Base-by-base conservation (phyloP, 2,113 vertebrate species). In the Pollachius pollachius region DNA sequence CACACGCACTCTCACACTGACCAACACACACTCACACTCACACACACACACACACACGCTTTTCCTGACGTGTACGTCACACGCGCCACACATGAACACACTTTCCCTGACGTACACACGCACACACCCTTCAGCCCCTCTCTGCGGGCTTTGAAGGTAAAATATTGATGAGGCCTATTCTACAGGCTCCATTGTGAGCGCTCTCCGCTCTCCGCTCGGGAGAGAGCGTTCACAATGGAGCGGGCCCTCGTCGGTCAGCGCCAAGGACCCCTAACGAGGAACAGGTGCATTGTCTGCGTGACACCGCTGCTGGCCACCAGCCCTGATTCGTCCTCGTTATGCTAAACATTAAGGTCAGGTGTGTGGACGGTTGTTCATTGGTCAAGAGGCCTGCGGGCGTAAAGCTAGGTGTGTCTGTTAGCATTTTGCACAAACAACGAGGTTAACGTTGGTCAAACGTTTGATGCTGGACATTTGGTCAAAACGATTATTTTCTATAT, bases 91-190 rank as follows among this genome's bases (percentile, higher is more conserved):
- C 19, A 54, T 18, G 23, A 41, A 66, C 64, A 66, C 64, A 25
- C 64, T 12, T n/a, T n/a, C n/a, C n/a, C n/a, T n/a, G n/a, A 23
- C 21, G 15, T 82, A 80, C 87, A 85, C 71, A 76, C 70, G 52
- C 64, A 27, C 84, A 80, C 87, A 86, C 71, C 30, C 30, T 34
- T 34, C 30, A 34, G 69, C 52, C 65, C 16, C 76, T 54, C 82
- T 87, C 81, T 76, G 73, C 48, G 52, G 78, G 77, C 85, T 89
- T 89, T 89, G 87, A 89, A 85, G 88, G 84, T 85, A 81, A 73
- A 27, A 81, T 81, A 85, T 85, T 85, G 85, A 89, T 89, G 84
- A 86, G 72, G 74, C 66, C 30, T 59, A 64, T 73, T 63, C 70
- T 52, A 83, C 83, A 80, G 71, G 76, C 75, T 80, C 72, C 77